Percentiles rank a stretch among this genome's conserved stretches.
phyloP scores from a whole-genome alignment of 2,113 vertebrate genomes.

The Seriola rivoliana region DNA sequence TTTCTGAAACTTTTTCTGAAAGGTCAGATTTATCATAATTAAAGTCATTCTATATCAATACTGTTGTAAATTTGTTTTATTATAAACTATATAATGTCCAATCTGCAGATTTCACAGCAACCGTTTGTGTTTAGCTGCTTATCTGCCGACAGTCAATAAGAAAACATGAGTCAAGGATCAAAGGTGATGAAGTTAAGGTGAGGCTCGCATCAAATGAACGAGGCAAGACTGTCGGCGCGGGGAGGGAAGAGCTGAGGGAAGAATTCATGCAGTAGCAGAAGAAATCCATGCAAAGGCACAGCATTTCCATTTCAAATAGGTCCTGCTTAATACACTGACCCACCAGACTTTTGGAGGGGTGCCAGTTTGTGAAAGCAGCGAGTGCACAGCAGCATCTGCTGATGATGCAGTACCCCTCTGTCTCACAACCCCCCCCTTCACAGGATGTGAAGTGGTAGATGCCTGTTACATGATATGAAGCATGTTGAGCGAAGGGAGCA shows the following conservation, averaged over 20 bases:
- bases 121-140: conserved; percentile 13
- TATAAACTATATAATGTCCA: too few relatives aligned
- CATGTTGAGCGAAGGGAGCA: conserved; percentile 77
- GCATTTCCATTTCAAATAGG: conserved; percentile 76
- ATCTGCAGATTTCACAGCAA: not conserved
- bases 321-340: conserved; percentile 60
- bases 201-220: conserved; percentile 24
- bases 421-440: conserved; percentile 63
- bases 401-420: conserved; percentile 74
- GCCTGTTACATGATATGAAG: conserved; percentile 90
- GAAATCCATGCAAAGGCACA: conserved; percentile 49
- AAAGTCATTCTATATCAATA: not conserved
- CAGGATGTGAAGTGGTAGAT: conserved; percentile 86
- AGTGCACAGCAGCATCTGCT: conserved; percentile 64
- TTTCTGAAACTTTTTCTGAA: not conserved
- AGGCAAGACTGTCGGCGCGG: conserved; percentile 7
- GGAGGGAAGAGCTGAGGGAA: not conserved
- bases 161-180: conserved; percentile 54
- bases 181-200: conserved; percentile 65
- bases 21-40: not conserved
- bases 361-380: conserved; percentile 63
- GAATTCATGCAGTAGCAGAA: conserved; percentile 12
- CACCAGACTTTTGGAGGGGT: conserved; percentile 55
- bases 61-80: not conserved
- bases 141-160: conserved; percentile 42